Evolutionary conservation across 2,888 invertebrate species (phyloP), one percentile per base, ranked within the genome.

Genomic region (Pristionchus exspectatus): DNA sequence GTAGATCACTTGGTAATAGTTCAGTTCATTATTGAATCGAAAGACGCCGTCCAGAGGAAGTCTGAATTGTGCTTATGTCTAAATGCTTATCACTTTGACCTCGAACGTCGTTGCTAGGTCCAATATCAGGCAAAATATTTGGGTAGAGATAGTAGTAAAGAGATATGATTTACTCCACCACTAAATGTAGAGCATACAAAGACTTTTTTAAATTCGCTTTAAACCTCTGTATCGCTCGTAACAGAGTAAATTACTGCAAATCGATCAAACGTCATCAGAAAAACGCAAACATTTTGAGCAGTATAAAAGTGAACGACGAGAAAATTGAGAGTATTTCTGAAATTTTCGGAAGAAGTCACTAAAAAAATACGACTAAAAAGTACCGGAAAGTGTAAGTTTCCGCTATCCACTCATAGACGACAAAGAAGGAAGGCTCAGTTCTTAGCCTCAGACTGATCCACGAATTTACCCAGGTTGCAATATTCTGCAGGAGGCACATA

Each of bases 241-340:
- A 54, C 14, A 3, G 50, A 81, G 10, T 50, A 27, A 50, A 81
- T 81, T 1, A 33, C 81, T 4, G 27, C 81, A n/a, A 44, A 81
- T 18, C 81, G 50, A 33, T 44, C 50, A n/a, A 27, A 44, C 1
- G 50, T n/a, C 50, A 81, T 24, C 2, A 50, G 27, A n/a, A 81
- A 27, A 2, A 81, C 81, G 18, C 81, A 81, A 4, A 14, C 24
- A 50, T 81, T 81, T 54, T 81, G 81, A 81, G 81, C 81, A 27
- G 21, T 21, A 16, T 81, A 81, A 18, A 81, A 81, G 38, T 81
- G 50, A 14, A 27, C 2, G n/a, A 81, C n/a, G 50, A 81, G 50
- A 81, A 81, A 81, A 27, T 50, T 30, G 10, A 54, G 27, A 5
- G 38, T 27, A 21, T 81, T 54, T 27, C 81, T 81, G 81, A 10